Conservation (phyloP, 1,140 invertebrate species). For the Solen grandis region DNA sequence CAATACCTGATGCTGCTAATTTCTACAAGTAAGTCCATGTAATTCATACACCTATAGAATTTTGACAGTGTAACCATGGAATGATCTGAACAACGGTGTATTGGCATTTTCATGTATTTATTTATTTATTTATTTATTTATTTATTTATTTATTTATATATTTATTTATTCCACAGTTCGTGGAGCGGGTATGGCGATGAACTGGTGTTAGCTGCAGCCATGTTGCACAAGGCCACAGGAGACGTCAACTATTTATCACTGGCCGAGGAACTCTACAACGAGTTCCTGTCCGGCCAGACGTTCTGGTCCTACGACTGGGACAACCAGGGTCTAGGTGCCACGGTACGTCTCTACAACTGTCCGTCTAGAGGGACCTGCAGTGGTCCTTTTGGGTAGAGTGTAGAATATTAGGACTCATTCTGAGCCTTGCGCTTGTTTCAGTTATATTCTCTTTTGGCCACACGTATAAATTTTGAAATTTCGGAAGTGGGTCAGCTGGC, state of each 20-base stretch:
- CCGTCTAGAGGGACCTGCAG: too few relatives aligned
- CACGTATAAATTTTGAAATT: too few relatives aligned
- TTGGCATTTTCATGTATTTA: neutral
- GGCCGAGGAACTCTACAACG: conserved; percentile 81
- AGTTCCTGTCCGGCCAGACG: conserved; percentile 69
- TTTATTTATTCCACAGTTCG: conserved; percentile 76
- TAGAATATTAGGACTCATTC: too few relatives aligned
- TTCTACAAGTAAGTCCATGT: conserved; percentile 73
- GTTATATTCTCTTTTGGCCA: too few relatives aligned
- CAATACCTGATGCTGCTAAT: conserved; percentile 82
- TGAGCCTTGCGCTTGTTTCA: too few relatives aligned
- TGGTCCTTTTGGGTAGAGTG: too few relatives aligned
- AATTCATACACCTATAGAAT: neutral
- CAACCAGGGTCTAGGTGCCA: neutral
- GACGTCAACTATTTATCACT: conserved; percentile 82
- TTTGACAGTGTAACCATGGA: neutral
- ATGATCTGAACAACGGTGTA: neutral
- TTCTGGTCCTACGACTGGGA: conserved; percentile 82
- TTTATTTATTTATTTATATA: conserved; percentile 50
- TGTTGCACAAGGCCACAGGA: conserved; percentile 84
- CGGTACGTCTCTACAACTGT: conserved; percentile 3
- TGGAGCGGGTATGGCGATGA: conserved; percentile 82
- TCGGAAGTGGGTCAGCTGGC: too few relatives aligned
- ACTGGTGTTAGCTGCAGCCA: conserved; percentile 84
- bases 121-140: too few relatives aligned